Evolutionary conservation across 2,113 vertebrate species (phyloP), one percentile per base, ranked within the genome.

Genomic region (Pyxicephalus adspersus): DNA sequence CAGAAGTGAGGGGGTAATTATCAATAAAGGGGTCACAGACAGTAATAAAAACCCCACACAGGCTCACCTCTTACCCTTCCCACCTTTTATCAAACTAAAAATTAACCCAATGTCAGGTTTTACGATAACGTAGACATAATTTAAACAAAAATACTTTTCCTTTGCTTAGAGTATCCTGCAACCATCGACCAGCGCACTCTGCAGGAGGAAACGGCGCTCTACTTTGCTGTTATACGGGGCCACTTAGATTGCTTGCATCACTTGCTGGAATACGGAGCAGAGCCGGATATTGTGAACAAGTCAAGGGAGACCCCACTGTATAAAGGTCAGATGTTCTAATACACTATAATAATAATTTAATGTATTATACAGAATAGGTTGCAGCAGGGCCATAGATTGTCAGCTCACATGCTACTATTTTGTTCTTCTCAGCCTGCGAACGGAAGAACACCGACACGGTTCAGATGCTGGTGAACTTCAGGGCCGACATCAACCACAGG

Each of bases 231-330:
- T 0, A 86, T 86, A 83, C 87, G 85, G 34, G 91, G 89, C 2
- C 86, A 94, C 28, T 57, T 92, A 72, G 84, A 86, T 31, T 97
- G 96, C 50, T 86, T 94, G 54, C 73, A 80, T 0, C 85, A 86
- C 0, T 89, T 99, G 74, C 90, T 99, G 83, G 91, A 96, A 83
- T 87, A 87, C 0, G 95, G 95, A 34, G 96, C 95, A 0, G 95
- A 97, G 83, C 91, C 93, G 0, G 93, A 98, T 80, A 93, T 95
- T 64, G 84, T 93, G 51, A 97, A 95, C 85, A 90, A 92, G 26
- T 87, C 93, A 25, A 91, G 91, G 75, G 98, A 99, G 86, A 96
- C 97, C 0, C 94, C 97, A 0, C 94, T 99, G 5, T 96, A 96
- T 83, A 97, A 94, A 95, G 98, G 97, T 95, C 83, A 84, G 81